Evolutionary conservation across 2,888 invertebrate genomes (phyloP), one percentile per base, ranked within the genome.

Genomic region (Liodrosophila aerea): DNA sequence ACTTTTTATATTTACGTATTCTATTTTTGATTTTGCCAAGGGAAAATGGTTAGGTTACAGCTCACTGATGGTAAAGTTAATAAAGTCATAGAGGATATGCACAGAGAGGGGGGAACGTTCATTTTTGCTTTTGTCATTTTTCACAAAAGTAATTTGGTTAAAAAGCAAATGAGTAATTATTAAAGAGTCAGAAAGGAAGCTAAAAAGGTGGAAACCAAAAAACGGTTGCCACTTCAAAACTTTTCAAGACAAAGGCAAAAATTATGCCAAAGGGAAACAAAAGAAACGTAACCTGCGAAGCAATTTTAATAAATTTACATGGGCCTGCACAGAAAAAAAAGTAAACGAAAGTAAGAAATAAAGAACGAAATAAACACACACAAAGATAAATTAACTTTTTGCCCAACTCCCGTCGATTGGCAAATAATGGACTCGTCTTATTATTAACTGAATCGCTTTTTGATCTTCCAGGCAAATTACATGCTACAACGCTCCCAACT

Each of bases 91-190:
- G 22, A 22, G 5, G 22, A 22, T n/a, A n/a, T n/a, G 22, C 22
- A 22, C 2, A 8, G 34, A 46, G 18, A 37, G 44, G 30, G 29
- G 27, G 37, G 22, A 40, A 30, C 27, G 27, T 29, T 33, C 29
- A 27, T 34, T 59, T 34, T 40, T 53, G 51, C 67, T 51, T 65
- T 76, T 82, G 60, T 75, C 67, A 75, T 56, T 58, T 65, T 60
- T 49, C 46, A 59, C 45, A 63, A 63, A 83, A 69, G 64, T 76
- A 76, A 82, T 82, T 78, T 82, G 59, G 83, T 52, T 66, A 73
- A 66, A 69, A 81, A 66, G 60, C 40, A 85, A 85, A 66, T 83
- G 66, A 83, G 80, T 80, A 76, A 85, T 83, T 78, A 80, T 69
- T 69, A 76, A 76, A 69, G 47, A 60, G 45, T 51, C 53, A 27